phyloP scores from a whole-genome alignment of 2,113 vertebrate species.

The Muntiacus reevesi region DNA sequence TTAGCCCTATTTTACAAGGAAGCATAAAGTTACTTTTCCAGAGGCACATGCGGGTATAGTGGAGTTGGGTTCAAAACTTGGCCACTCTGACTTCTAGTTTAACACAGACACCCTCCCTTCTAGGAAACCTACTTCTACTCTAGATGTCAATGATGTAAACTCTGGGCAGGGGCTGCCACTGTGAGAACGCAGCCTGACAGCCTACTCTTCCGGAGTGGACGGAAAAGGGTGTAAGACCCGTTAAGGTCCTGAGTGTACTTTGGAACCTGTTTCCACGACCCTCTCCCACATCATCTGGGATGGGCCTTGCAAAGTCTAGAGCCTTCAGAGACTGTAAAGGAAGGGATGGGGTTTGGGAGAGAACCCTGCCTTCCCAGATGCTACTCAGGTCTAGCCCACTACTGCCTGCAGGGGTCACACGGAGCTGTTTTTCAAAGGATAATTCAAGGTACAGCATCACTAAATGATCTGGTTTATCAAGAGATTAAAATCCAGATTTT shows the following conservation, averaged over 20 bases:
- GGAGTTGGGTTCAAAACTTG: background rate
- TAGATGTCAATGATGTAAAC: accelerated
- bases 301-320: accelerated
- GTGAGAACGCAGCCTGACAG: background rate
- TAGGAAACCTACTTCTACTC: background rate
- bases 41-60: background rate
- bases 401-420: accelerated
- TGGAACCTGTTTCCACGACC: background rate
- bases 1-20: background rate
- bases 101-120: background rate
- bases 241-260: background rate
- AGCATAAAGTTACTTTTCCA: background rate
- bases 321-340: background rate
- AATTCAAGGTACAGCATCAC: background rate
- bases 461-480: background rate
- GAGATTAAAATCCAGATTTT: background rate
- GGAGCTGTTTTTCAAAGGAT: background rate
- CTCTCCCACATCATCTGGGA: background rate
- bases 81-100: accelerated
- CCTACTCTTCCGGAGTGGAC: too few relatives aligned
- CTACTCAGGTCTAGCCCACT: background rate
- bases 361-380: background rate
- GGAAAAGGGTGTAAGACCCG: background rate
- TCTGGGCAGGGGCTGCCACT: background rate
- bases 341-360: too few relatives aligned